Conservation (phyloP, 2,888 invertebrate species). For the Andrena bucephala region DNA sequence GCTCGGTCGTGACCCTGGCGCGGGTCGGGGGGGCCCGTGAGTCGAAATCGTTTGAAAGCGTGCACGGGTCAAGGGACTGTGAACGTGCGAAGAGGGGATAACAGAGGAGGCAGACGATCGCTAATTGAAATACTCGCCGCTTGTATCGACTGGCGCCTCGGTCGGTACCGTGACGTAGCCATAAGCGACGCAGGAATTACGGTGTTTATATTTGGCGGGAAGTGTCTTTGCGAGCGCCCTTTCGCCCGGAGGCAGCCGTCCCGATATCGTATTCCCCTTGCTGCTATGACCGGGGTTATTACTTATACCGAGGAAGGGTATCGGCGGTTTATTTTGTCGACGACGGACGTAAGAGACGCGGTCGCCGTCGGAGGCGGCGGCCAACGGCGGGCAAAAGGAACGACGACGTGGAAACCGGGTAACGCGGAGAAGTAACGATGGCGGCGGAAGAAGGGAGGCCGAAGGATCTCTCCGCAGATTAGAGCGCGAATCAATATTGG, state of each 20-base stretch:
- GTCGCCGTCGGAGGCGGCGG: neutral
- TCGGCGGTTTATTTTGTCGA: slow-evolving; percentile 82
- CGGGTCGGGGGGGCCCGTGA: neutral
- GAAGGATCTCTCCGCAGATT: slow-evolving; percentile 82
- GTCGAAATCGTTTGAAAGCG: neutral
- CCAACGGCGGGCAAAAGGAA: slow-evolving; percentile 53
- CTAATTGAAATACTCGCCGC: slow-evolving; percentile 64
- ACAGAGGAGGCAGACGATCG: slow-evolving; percentile 12
- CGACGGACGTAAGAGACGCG: slow-evolving; percentile 75
- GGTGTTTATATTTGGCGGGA: slow-evolving; percentile 65
- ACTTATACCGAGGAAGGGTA: slow-evolving; percentile 71
- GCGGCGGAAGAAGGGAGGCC: slow-evolving; percentile 23
- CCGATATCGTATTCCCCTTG: slow-evolving; percentile 64
- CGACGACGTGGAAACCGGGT: slow-evolving; percentile 36
- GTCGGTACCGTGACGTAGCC: slow-evolving; percentile 58
- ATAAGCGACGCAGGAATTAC: slow-evolving; percentile 67
- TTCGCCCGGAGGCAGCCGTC: slow-evolving; percentile 68
- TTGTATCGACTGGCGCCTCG: slow-evolving; percentile 35
- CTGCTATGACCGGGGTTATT: slow-evolving; percentile 77
- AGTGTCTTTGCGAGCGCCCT: slow-evolving; percentile 65
- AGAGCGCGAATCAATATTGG: slow-evolving; percentile 85
- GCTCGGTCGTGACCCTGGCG: neutral
- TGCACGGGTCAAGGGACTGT: neutral
- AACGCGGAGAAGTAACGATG: slow-evolving; percentile 11
- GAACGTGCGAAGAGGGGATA: slow-evolving; percentile 7